Evolutionary conservation across 2,888 invertebrate species (phyloP), one percentile per base, ranked within the genome.

Genomic region (Fragum whitleyi): DNA sequence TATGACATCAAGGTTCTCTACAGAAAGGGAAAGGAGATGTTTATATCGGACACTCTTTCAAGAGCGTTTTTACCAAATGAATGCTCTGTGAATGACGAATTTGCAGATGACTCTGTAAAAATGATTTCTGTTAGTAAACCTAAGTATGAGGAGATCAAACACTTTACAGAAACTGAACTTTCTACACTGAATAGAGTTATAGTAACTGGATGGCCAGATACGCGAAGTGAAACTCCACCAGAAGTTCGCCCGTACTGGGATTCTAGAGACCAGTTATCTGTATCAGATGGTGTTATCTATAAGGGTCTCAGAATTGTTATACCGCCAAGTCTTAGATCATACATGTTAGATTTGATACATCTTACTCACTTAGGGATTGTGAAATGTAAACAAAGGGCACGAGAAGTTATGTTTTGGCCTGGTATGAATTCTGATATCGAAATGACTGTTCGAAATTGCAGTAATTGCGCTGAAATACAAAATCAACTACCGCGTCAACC

Each of bases 371-470:
- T 84, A n/a, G 82, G 86, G 21, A 84, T 86, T 6, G 51, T 53
- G 11, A 86, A 87, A 57, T 81, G 81, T 42, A 82, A 86, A 55
- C 73, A 74, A 28, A 57, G 85, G 11, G 82, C 75, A 11, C 70
- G 81, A 61, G 82, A 86, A 83, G 81, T 77, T 11, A 76, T 79
- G 71, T 82, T 61, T 51, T 84, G 83, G 79, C 84, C 77, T 14
- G 47, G 70, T 2, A 87, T 85, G 84, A 85, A 83, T 67, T 19
- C 71, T 0, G 77, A 81, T 61, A 79, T 86, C 51, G 81, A 81
- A 23, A 55, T 36, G 26, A 39, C 47, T 19, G 75, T 86, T 2
- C 77, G 65, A 26, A 71, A 83, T 55, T 86, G 85, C 72, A 16
- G 59, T 16, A 29, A 39, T 42, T 84, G 85, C 74, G 86, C 82